Evolutionary conservation across 2,888 invertebrate genomes (phyloP), one percentile per base, ranked within the genome.

Genomic region (Exocentrus adspersus): DNA sequence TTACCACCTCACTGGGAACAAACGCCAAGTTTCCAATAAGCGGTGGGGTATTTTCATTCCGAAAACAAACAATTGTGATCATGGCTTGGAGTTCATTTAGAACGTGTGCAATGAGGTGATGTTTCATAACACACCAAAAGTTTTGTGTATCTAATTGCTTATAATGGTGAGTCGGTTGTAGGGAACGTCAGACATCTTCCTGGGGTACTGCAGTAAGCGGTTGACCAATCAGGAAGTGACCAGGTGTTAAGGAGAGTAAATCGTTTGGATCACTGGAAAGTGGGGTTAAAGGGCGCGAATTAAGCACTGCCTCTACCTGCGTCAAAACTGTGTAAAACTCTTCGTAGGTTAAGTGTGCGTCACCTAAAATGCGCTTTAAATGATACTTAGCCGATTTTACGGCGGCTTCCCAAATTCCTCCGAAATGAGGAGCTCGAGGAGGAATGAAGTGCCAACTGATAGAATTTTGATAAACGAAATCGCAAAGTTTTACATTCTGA

Each of bases 401-500:
- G 5, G 69, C 73, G 2, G 75, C 71, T 57, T 80, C 80, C 78
- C 77, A 78, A 9, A 78, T 41, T 10, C 78, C 79, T 5, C 78
- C 78, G 37, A 74, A 74, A 51, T 76, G 71, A 1, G 75, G 75
- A 6, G 75, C 68, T 17, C 60, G 24, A 4, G 78, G 69, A 4
- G 77, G 76, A 52, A 73, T 77, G 62, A 77, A 78, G 9, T 65
- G 30, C 60, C 46, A 60, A 32, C 16, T 17, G 12, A 60, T 53
- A 32, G 2, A 4, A 12, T 17, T 41, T 12, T 28, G 52, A 28
- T 30, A 19, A 4, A 45, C 9, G n/a, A 45, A 45, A 19, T 45
- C 45, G 2, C 19, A 10, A 10, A 45, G 20, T 46, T 46, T 46
- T 7, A 24, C 9, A 46, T 46, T 5, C 5, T 46, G 10, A 24